phyloP scores from a whole-genome alignment of 2,888 invertebrate species.

The Mythimna ferrago region DNA sequence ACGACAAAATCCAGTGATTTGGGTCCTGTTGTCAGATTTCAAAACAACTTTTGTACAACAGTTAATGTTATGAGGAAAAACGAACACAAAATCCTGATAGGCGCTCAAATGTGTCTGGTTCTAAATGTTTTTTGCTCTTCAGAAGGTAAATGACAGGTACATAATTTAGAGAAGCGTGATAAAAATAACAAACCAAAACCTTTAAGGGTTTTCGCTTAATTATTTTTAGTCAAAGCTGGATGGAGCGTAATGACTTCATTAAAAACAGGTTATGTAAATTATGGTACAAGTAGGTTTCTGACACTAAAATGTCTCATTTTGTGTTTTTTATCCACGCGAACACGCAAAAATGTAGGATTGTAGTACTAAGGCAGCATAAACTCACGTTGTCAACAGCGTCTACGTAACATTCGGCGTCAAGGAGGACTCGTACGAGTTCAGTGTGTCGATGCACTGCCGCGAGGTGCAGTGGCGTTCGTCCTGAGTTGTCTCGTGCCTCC shows the following conservation, averaged over 20 bases:
- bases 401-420: conserved; percentile 92
- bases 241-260: neutral
- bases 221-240: neutral
- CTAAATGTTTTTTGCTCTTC: neutral
- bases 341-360: conserved; percentile 38
- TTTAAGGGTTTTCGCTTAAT: neutral
- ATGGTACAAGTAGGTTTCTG: neutral
- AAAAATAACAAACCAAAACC: neutral
- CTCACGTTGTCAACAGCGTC: conserved; percentile 88
- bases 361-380: conserved; percentile 66
- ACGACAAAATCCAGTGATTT: conserved; percentile 39
- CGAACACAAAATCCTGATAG: neutral
- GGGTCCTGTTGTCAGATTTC: conserved; percentile 11
- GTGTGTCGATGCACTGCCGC: conserved; percentile 94
- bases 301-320: neutral
- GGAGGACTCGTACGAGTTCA: conserved; percentile 92
- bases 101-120: neutral
- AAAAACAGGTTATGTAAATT: conserved; percentile 6
- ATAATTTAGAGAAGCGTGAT: neutral
- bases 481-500: conserved; percentile 93
- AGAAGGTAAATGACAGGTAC: neutral
- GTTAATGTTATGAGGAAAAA: neutral
- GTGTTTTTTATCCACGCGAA: conserved; percentile 21
- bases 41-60: conserved; percentile 16
- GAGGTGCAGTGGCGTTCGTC: conserved; percentile 94